Evolutionary conservation across 2,888 invertebrate species (phyloP).

Genomic region (Lamproptera curius): DNA sequence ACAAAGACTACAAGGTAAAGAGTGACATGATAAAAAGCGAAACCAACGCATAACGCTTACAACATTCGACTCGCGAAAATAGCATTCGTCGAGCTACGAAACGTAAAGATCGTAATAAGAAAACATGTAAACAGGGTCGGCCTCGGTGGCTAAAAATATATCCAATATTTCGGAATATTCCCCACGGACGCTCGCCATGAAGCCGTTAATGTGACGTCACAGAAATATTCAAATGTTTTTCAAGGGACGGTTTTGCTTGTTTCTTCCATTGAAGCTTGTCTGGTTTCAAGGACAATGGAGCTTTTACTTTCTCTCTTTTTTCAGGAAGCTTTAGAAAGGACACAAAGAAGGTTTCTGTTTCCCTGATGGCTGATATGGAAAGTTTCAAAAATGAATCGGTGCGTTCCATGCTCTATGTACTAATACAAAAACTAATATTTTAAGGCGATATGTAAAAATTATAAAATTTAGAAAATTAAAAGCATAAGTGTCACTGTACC

Average conservation of each 20-base stretch:
- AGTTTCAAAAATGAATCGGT: no score
- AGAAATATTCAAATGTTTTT: slow-evolving; percentile 42
- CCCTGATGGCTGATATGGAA: no score
- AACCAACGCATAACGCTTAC: slow-evolving; percentile 10
- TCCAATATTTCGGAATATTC: slow-evolving; percentile 63
- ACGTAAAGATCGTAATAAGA: slow-evolving; percentile 52
- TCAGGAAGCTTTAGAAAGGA: no score
- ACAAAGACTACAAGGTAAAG: no score
- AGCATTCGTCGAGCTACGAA: slow-evolving; percentile 35
- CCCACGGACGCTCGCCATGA: slow-evolving; percentile 33
- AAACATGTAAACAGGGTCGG: slow-evolving; percentile 67
- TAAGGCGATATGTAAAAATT: no score
- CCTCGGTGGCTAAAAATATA: slow-evolving; percentile 69
- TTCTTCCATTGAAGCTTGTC: background rate
- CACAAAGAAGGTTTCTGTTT: no score
- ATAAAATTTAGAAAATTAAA: no score
- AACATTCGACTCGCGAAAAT: slow-evolving; percentile 24
- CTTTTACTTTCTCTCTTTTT: no score
- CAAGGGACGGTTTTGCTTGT: background rate
- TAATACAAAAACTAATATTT: no score
- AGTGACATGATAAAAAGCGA: background rate
- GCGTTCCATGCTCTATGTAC: no score
- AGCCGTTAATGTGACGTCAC: slow-evolving; percentile 27
- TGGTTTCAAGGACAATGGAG: no score
- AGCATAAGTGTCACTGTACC: no score